Base-by-base conservation (phyloP, 2,888 invertebrate genomes). In the Torymus tubicola region DNA sequence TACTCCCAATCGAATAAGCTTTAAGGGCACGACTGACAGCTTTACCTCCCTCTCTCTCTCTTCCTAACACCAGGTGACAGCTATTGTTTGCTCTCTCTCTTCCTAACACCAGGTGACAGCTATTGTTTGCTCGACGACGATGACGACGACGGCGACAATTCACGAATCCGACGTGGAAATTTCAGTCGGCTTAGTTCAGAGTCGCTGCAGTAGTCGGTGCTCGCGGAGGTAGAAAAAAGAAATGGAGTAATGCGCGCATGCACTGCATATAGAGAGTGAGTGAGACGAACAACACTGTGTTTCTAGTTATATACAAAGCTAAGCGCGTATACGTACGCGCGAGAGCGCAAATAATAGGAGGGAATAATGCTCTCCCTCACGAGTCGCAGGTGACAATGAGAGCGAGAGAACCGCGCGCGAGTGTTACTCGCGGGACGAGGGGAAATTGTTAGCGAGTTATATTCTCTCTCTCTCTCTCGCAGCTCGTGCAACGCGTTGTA, bases 361-460 rank as follows among this genome's bases (percentile, higher is more conserved):
- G 42, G 68, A 68, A 73, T 73, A 69, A 79, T 69, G 50, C 69
- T 68, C 61, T 67, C 42, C 31, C 31, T 31, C 31, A 1, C 3
- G 1, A 5, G 14, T 60, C 21, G 12, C 65, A 4, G 31, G 52
- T 68, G 55, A 72, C 78, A 78, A 72, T 72, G 72, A 67, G 42
- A 42, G 42, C 5, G 42, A 42, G 42, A 42, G 77, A 60, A 16
- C 31, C 52, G 70, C 14, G 31, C n/a, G n/a, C n/a, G n/a, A 31
- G 67, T 60, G 60, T 60, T 78, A 67, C 57, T 13, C 12, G 57
- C 61, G 16, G 42, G n/a, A 60, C 58, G 53, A 18, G 52, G 67
- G 55, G 76, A 76, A 61, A 80, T 76, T 76, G 67, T 80, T 80
- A 71, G 80, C 65, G 76, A 70, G 74, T 70, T 70, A 70, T 74